Conservation (phyloP, 2,797 vertebrate species). For the Silurus aristotelis region DNA sequence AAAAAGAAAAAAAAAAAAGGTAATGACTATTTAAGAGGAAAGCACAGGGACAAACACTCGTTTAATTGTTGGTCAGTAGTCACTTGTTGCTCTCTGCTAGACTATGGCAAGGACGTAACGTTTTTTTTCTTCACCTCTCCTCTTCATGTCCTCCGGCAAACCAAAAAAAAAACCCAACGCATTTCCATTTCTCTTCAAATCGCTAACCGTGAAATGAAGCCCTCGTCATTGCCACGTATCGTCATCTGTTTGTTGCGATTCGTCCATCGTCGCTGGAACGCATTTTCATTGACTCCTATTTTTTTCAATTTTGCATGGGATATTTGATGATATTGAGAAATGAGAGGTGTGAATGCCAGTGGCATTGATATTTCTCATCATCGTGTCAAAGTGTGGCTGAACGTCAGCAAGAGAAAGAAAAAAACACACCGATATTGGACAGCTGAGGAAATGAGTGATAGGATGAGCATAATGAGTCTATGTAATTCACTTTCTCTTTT, state of each 20-base stretch:
- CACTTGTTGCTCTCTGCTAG: not conserved
- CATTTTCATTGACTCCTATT: not conserved
- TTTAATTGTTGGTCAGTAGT: no score
- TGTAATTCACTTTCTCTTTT: not conserved
- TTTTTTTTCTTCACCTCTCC: not conserved
- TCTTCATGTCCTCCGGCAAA: not conserved
- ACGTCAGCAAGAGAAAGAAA: not conserved
- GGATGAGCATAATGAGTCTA: slow-evolving; percentile 7
- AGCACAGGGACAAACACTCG: not conserved
- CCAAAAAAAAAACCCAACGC: not conserved
- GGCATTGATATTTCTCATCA: slow-evolving; percentile 29
- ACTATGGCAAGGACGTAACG: not conserved
- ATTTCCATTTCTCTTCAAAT: slow-evolving; percentile 23
- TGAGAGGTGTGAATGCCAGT: slow-evolving; percentile 10
- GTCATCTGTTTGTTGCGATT: not conserved
- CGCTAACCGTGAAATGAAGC: slow-evolving; percentile 23
- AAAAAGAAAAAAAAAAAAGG: no score
- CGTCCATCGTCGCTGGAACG: not conserved
- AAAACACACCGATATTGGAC: slow-evolving; percentile 3
- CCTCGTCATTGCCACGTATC: not conserved
- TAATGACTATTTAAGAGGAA: no score
- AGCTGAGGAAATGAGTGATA: slow-evolving; percentile 28
- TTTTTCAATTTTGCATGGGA: not conserved
- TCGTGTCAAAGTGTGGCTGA: slow-evolving; percentile 1
- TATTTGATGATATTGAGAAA: slow-evolving; percentile 19